Conservation (phyloP, 2,797 vertebrate genomes). For the Centropyge bicolor region DNA sequence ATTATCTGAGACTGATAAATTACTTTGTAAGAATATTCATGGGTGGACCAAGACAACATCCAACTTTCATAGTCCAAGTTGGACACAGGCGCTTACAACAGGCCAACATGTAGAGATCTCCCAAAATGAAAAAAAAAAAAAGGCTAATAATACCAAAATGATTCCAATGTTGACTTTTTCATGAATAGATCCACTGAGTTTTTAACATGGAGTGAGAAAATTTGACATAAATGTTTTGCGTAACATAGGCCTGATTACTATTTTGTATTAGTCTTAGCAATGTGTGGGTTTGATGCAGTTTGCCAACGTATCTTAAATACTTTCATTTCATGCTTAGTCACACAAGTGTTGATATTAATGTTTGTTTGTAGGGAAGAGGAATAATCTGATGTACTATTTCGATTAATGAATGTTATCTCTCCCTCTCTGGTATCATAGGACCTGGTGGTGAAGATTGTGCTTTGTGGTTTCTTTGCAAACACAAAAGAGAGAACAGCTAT, state of each 20-base stretch:
- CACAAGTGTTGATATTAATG: slow-evolving; percentile 1
- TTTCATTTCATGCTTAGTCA: slow-evolving; percentile 1
- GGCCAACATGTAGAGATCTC: slow-evolving; percentile 18
- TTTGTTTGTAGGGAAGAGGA: background rate
- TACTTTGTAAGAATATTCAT: slow-evolving; percentile 15
- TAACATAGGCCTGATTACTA: background rate
- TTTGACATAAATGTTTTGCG: background rate
- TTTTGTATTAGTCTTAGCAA: background rate
- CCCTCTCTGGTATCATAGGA: slow-evolving; percentile 6
- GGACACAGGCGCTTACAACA: background rate
- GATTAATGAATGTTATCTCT: slow-evolving; percentile 37
- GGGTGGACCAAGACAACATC: slow-evolving; percentile 16
- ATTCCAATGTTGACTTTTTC: background rate
- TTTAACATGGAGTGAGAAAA: background rate
- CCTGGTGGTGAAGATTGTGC: slow-evolving; percentile 25
- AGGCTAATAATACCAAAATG: background rate
- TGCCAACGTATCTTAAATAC: background rate
- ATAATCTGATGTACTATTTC: slow-evolving; percentile 14
- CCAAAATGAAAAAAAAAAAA: slow-evolving; percentile 9
- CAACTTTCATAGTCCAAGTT: slow-evolving; percentile 38
- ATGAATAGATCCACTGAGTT: background rate
- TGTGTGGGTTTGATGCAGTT: background rate
- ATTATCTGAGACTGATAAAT: slow-evolving; percentile 15
- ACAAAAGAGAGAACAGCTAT: slow-evolving; percentile 33
- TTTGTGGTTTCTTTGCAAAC: slow-evolving; percentile 36